Evolutionary conservation across 1,140 invertebrate genomes (phyloP), one percentile per base, ranked within the genome.

Genomic region (Macrotrachela quadricornifera): DNA sequence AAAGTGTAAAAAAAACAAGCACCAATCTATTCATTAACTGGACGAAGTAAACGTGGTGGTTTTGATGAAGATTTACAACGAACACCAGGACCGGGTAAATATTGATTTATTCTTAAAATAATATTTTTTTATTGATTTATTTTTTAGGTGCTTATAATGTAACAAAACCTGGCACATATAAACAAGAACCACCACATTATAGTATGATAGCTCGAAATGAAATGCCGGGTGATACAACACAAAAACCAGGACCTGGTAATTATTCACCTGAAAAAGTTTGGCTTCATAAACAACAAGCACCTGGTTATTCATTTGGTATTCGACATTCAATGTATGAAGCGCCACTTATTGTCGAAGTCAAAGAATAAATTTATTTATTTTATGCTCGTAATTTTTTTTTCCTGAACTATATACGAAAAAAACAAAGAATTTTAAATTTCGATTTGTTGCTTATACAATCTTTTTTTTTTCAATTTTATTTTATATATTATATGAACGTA

Each of bases 241-340:
- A 76, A 71, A 84, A 81, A 62, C 86, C 86, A 45, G 85, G 85
- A 57, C 86, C 87, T 41, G 86, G 85, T 57, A 82, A 83, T 52
- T 83, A 91, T 64, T 83, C 77, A 46, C 85, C 85, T 44, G 85
- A 91, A 76, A 86, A 84, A 76, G 85, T 90, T 73, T 60, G 9
- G 15, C 39, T 46, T 18, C 46, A 49, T 40, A 54, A 54, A 42
- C 38, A 36, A 59, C 49, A 37, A 46, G 54, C 67, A 18, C 79
- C 80, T 48, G 73, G 77, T 21, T 80, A 78, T 61, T 79, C 78
- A 55, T 88, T 90, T 67, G 85, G 85, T 46, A 85, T 88, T 57
- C 80, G 80, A 62, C 85, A 88, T 65, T 85, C 82, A 1, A 79
- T 77, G 40, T 81, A 83, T 60, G 73, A 58, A 49, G 62, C 65